phyloP scores from a whole-genome alignment of 2,888 invertebrate species.

The Eupithecia tripunctaria region DNA sequence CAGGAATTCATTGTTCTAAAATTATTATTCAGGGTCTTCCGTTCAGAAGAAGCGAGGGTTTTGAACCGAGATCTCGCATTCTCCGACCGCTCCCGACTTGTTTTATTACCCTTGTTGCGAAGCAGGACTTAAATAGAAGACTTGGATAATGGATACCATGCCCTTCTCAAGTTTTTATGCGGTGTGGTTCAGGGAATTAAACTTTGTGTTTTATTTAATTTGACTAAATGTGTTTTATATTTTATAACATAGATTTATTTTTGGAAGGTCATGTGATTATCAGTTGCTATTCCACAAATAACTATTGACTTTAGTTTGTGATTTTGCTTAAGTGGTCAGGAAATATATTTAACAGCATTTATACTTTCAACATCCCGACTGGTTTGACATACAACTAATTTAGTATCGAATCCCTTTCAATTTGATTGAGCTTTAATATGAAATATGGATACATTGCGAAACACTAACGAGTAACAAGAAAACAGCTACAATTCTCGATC shows the following conservation, averaged over 20 bases:
- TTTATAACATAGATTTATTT: neutral
- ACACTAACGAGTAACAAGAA: conserved; percentile 33
- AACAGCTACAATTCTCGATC: conserved; percentile 30
- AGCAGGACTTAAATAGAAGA: conserved; percentile 35
- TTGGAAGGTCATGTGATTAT: neutral
- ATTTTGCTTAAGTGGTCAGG: neutral
- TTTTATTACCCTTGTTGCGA: conserved; percentile 37
- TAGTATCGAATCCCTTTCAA: neutral
- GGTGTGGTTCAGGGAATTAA: conserved; percentile 26
- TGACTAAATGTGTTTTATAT: neutral
- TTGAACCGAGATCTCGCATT: conserved; percentile 29
- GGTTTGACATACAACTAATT: neutral
- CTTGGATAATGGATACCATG: conserved; percentile 31
- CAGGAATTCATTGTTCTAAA: neutral
- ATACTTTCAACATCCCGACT: neutral
- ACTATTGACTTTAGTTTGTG: neutral
- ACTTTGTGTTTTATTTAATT: conserved; percentile 4
- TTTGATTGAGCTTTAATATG: neutral
- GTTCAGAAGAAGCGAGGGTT: conserved; percentile 16
- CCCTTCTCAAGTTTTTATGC: conserved; percentile 27
- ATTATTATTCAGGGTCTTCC: neutral
- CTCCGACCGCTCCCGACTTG: conserved; percentile 28
- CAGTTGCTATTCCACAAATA: neutral
- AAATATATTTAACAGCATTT: neutral
- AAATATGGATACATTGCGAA: conserved; percentile 23